Base-by-base conservation (phyloP, 2,113 vertebrate species). In the Glaucidium brasilianum region DNA sequence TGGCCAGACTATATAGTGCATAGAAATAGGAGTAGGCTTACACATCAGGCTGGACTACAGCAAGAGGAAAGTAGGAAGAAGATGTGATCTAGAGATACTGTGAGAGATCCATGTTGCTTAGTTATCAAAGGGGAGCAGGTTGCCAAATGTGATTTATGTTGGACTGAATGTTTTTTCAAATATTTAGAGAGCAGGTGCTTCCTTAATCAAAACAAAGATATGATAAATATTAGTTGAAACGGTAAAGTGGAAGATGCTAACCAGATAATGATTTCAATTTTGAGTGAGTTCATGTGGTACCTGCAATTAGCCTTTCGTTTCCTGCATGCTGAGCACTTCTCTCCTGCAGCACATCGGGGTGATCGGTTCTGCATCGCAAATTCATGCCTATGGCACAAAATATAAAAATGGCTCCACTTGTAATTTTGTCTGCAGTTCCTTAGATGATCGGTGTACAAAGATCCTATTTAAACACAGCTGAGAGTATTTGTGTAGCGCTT, bases 401-500 rank as follows among this genome's bases (percentile, higher is more conserved):
- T 56, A 47, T 13, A 16, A 64, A 56, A 66, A 49, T 6, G 20
- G 34, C 37, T 92, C 45, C 15, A 39, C 72, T 90, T 89, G 72
- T 80, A 58, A 52, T 77, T 96, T 71, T 71, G 45, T 80, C 72
- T 74, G 74, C 34, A 64, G 66, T 82, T 85, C 84, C 39, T 66
- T 64, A 58, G 52, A 53, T 90, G 60, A 86, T 64, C 19, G 60
- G 22, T 58, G 50, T 53, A 88, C 82, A 88, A 89, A 88, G 64
- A 77, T 88, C 66, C 60, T 77, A 64, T 94, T 89, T 66, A 84
- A 77, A 91, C 63, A 43, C 29, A 91, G 58, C 75, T 90, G 55
- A 85, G 74, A 67, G 86, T 73, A 60, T 69, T 85, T 94, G 34
- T 71, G 90, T 84, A 75, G 94, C 62, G 39, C 78, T 93, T 55